phyloP scores from a whole-genome alignment of 2,113 vertebrate genomes.

The Artemisiospiza belli region DNA sequence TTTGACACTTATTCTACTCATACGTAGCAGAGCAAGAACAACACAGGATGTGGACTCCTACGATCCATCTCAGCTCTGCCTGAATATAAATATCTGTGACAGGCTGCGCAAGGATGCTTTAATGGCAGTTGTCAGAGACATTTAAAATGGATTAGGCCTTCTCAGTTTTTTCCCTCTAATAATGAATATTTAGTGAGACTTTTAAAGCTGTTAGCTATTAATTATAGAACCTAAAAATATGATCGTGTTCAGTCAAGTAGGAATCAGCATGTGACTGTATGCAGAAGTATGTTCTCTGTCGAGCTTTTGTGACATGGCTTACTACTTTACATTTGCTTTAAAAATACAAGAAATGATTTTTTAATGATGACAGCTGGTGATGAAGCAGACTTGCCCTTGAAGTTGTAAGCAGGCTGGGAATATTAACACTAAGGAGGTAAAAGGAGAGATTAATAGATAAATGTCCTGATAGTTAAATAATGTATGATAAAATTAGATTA shows the following conservation, averaged over 20 bases:
- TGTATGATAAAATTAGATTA: not conserved
- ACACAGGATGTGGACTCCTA: conserved; percentile 6
- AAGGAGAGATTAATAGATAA: not conserved
- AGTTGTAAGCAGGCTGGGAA: conserved; percentile 19
- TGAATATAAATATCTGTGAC: conserved; percentile 63
- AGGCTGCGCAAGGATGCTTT: conserved; percentile 18
- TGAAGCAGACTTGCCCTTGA: conserved; percentile 20
- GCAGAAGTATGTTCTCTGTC: not conserved
- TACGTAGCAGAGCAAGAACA: not conserved
- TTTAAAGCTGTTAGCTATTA: conserved; percentile 46
- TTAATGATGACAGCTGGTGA: conserved; percentile 29
- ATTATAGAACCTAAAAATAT: conserved; percentile 59
- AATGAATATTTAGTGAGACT: conserved; percentile 41
- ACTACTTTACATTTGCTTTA: not conserved
- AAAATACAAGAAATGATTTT: not conserved
- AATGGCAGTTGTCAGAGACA: conserved; percentile 64
- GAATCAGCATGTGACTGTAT: not conserved
- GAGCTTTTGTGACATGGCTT: not conserved
- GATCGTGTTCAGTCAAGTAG: not conserved
- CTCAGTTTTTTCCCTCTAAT: conserved; percentile 4
- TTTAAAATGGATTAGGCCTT: conserved; percentile 51
- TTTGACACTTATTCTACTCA: not conserved
- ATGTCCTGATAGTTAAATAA: not conserved
- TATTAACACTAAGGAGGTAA: conserved; percentile 3
- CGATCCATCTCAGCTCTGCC: not conserved